Conservation (phyloP, 2,797 vertebrate species). For the Dendrocincla tyrannina region DNA sequence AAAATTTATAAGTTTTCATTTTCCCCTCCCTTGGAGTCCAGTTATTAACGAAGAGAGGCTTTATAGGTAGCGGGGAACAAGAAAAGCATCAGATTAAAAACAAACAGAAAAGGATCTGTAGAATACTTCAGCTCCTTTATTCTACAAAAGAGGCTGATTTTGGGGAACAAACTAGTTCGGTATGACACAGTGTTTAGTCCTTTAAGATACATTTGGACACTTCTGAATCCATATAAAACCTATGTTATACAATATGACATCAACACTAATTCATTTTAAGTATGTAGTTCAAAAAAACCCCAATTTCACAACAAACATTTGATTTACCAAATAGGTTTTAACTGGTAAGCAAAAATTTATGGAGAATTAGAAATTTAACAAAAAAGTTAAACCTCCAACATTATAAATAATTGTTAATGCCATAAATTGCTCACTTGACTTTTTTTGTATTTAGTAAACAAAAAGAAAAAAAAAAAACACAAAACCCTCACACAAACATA, state of each 20-base stretch:
- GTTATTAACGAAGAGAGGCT: background rate
- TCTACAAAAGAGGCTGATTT: background rate
- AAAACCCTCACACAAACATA: accelerated
- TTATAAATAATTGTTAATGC: background rate
- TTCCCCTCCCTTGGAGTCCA: background rate
- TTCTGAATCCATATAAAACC: background rate
- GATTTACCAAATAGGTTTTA: background rate
- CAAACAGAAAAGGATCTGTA: background rate
- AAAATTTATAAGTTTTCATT: slow-evolving; percentile 34
- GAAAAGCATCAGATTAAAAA: background rate
- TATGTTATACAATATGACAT: accelerated
- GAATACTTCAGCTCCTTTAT: background rate
- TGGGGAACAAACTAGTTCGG: background rate
- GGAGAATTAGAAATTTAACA: background rate
- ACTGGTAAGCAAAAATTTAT: background rate
- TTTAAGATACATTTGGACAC: background rate
- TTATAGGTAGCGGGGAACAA: background rate
- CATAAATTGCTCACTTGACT: background rate
- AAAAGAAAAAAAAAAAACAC: too few species aligned
- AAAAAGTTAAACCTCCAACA: background rate
- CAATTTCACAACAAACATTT: background rate
- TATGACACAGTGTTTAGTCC: background rate
- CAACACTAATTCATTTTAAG: background rate
- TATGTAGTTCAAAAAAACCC: background rate
- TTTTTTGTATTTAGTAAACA: background rate